Evolutionary conservation across 2,113 vertebrate genomes (phyloP).

Genomic region (Platichthys stellatus): DNA sequence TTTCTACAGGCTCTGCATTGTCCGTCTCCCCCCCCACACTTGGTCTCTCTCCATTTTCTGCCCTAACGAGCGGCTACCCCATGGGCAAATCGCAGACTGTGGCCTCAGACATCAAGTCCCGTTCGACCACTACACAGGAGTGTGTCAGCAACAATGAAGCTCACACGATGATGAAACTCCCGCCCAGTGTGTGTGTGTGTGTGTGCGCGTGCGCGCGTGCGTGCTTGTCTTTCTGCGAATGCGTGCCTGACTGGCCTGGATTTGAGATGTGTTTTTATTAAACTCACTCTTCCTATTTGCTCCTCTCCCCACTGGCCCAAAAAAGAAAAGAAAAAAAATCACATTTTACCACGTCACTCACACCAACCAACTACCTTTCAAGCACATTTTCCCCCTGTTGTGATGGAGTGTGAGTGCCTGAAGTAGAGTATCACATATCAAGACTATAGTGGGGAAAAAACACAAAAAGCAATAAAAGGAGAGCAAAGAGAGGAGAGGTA

Average conservation of each 20-base stretch:
- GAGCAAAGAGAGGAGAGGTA: background rate
- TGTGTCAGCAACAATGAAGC: constrained; percentile 74
- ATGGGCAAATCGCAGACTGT: constrained; percentile 66
- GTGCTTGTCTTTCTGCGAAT: background rate
- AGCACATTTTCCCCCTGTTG: background rate
- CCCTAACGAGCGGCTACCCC: constrained; percentile 73
- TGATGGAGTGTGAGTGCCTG: background rate
- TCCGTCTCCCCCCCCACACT: constrained; percentile 31
- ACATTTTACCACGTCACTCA: constrained; percentile 34
- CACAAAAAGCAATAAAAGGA: background rate
- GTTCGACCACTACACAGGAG: constrained; percentile 65
- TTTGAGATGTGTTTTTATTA: constrained; percentile 55
- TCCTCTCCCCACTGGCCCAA: constrained; percentile 11
- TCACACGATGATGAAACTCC: constrained; percentile 63
- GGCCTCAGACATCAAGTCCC: constrained; percentile 75
- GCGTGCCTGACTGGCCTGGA: constrained; percentile 17
- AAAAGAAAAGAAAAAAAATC: too few relatives aligned
- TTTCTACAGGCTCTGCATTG: constrained; percentile 37
- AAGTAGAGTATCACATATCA: background rate
- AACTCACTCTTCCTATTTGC: constrained; percentile 40
- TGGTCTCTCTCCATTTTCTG: constrained; percentile 58
- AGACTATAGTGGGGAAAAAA: background rate
- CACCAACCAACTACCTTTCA: background rate
- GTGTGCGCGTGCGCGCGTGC: background rate
- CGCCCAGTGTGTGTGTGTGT: constrained; percentile 18